Evolutionary conservation across 1,140 invertebrate species (phyloP).

Genomic region (Lutraria rhynchaena): DNA sequence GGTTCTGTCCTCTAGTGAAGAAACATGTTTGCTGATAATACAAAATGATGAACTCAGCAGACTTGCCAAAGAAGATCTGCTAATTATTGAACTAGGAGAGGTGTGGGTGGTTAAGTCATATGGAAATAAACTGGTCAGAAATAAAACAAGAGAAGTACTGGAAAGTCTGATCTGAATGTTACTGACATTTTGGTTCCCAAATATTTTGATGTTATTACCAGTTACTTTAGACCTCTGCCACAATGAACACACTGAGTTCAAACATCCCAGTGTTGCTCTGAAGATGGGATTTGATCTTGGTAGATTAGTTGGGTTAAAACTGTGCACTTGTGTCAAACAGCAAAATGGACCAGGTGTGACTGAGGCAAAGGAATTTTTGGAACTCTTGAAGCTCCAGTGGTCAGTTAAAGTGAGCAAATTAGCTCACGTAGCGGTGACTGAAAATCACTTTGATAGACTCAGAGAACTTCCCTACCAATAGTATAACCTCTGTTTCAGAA

Average conservation of each 20-base stretch:
- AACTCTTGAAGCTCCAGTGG: constrained; percentile 12
- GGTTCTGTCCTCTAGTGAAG: too few relatives aligned
- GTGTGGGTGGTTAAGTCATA: neutral
- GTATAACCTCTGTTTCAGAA: too few relatives aligned
- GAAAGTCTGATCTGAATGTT: neutral
- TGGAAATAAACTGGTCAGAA: neutral
- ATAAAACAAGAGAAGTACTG: neutral
- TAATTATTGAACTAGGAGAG: neutral
- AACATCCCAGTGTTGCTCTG: constrained; percentile 10
- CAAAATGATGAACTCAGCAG: neutral
- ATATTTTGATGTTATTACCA: neutral
- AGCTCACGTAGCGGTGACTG: neutral
- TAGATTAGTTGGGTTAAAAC: constrained; percentile 14
- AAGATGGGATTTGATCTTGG: constrained; percentile 9
- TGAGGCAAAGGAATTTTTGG: constrained; percentile 5
- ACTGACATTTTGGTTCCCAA: too few relatives aligned
- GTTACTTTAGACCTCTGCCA: neutral
- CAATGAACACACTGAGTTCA: neutral
- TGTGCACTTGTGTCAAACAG: neutral
- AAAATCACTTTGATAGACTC: neutral
- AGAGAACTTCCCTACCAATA: constrained; percentile 28
- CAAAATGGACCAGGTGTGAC: neutral
- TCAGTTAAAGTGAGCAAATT: constrained; percentile 10
- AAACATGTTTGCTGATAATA: constrained; percentile 16
- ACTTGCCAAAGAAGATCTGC: neutral